Evolutionary conservation across 1,140 invertebrate species (phyloP).

Genomic region (Rhopalosiphum maidis): DNA sequence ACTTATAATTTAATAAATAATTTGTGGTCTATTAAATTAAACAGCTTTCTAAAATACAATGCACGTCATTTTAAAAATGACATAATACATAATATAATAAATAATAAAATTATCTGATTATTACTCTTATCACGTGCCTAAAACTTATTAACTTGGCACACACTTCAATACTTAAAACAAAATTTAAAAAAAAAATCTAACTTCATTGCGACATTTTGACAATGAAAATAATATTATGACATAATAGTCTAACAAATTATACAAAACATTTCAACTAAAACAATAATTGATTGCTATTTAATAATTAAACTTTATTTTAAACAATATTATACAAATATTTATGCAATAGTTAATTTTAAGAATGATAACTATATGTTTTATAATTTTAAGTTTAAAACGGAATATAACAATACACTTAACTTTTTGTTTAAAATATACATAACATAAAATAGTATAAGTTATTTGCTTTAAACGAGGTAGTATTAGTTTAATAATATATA

Average conservation of each 20-base stretch:
- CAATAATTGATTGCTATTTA: not conserved
- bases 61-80: not conserved
- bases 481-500: not conserved
- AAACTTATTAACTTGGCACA: too few relatives aligned
- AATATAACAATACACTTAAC: not conserved
- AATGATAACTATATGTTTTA: not conserved
- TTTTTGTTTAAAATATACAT: too few relatives aligned
- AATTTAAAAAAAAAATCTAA: not conserved
- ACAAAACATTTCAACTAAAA: not conserved
- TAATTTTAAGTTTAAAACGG: not conserved
- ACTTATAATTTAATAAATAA: not conserved
- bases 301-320: not conserved
- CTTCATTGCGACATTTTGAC: not conserved
- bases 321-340: not conserved
- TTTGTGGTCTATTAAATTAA: not conserved
- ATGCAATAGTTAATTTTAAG: not conserved
- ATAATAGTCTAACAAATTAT: not conserved
- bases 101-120: not conserved
- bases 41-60: not conserved
- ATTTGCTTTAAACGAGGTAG: not conserved
- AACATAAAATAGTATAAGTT: not conserved
- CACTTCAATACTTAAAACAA: not conserved
- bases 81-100: not conserved
- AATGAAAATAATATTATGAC: not conserved
- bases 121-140: not conserved